A percentile compares a stretch with the other conserved stretches of the same genome.
Conservation (phyloP, 2,888 invertebrate genomes). For the Ptychoptera albimana region DNA sequence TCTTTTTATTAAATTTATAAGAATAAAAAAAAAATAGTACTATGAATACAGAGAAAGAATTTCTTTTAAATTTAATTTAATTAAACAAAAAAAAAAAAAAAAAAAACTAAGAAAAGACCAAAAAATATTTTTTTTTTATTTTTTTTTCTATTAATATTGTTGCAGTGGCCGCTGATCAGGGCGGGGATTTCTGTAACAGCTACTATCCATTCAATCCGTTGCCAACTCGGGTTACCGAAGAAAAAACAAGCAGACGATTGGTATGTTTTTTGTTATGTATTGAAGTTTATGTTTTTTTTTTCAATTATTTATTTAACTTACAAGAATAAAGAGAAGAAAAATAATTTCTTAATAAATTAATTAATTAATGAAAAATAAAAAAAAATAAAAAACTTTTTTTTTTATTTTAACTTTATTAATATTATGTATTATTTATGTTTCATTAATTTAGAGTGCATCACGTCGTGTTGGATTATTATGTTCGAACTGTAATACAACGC, state of each 20-base stretch:
- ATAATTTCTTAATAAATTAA: not conserved
- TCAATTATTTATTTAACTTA: not conserved
- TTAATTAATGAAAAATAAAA: not conserved
- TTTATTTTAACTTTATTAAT: not conserved
- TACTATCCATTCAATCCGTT: conserved; percentile 51
- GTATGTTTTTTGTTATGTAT: conserved; percentile 37
- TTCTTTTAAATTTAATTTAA: conserved; percentile 28
- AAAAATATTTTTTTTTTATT: conserved; percentile 3
- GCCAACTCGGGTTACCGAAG: conserved; percentile 40
- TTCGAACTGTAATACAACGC: conserved; percentile 83
- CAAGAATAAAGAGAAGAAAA: not conserved
- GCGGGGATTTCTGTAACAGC: conserved; percentile 74
- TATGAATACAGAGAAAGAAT: not conserved
- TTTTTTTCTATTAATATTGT: conserved; percentile 25
- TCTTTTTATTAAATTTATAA: no score
- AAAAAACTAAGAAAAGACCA: conserved; percentile 11
- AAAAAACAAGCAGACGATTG: conserved; percentile 50
- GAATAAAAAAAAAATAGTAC: no score
- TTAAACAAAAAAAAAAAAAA: no score
- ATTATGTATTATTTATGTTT: not conserved
- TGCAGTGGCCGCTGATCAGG: conserved; percentile 72
- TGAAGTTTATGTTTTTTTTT: not conserved
- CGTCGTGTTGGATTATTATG: conserved; percentile 64
- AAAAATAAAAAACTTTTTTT: not conserved
- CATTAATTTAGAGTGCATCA: conserved; percentile 22